Evolutionary conservation across 1,140 invertebrate genomes (phyloP).

Genomic region (Hesperophylax magnus): DNA sequence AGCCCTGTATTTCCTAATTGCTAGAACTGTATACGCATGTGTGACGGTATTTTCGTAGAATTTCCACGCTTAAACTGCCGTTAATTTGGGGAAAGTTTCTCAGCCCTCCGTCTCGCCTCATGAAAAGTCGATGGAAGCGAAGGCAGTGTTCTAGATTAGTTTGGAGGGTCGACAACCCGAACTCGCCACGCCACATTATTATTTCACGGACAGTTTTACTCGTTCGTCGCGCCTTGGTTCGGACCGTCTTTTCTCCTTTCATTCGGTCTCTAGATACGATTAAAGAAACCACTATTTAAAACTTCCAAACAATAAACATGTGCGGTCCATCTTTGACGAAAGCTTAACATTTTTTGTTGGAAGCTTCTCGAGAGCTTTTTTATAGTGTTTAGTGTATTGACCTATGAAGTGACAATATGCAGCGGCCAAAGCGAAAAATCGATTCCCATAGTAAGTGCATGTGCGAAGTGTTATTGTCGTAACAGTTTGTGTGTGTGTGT

Average conservation of each 20-base stretch:
- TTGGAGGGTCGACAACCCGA: conserved; percentile 33
- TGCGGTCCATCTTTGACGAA: too few relatives aligned
- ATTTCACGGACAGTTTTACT: conserved; percentile 21
- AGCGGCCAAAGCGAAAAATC: conserved; percentile 43
- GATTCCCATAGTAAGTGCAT: conserved; percentile 41
- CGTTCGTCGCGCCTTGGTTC: conserved; percentile 1
- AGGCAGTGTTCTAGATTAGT: conserved; percentile 25
- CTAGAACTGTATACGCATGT: too few relatives aligned
- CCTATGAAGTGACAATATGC: conserved; percentile 33
- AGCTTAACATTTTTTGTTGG: too few relatives aligned
- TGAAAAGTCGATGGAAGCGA: conserved; percentile 12
- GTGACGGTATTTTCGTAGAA: conserved; percentile 4
- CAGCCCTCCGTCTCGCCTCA: not conserved
- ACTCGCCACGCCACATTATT: not conserved
- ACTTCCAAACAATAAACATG: too few relatives aligned
- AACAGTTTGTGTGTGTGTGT: too few relatives aligned
- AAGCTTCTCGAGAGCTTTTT: too few relatives aligned
- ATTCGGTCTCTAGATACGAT: too few relatives aligned
- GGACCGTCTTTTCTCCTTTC: not conserved
- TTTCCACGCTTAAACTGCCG: conserved; percentile 27
- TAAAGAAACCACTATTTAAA: too few relatives aligned
- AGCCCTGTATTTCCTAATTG: too few relatives aligned
- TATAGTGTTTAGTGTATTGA: not conserved
- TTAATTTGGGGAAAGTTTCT: conserved; percentile 24
- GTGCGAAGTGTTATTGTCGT: too few relatives aligned